Evolutionary conservation across 2,113 vertebrate species (phyloP).

Genomic region (Octodon degus): DNA sequence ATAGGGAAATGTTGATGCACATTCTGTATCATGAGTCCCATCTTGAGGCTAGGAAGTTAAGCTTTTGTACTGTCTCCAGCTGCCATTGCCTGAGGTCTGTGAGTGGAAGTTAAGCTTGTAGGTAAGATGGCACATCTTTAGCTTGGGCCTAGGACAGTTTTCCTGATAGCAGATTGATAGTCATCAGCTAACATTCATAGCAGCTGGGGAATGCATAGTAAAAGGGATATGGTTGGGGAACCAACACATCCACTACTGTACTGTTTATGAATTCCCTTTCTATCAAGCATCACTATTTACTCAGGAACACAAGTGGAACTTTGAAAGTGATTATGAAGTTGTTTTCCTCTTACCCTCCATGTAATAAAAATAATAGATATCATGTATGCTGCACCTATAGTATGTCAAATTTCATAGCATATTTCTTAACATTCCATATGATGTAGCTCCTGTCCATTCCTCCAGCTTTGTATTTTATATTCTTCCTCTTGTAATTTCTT

Average conservation of each 20-base stretch:
- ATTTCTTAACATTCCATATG: background rate
- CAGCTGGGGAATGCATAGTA: background rate
- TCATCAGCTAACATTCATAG: background rate
- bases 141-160: slow-evolving; percentile 15
- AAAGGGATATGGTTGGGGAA: background rate
- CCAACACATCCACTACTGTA: background rate
- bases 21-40: background rate
- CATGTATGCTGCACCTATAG: background rate
- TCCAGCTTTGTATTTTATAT: background rate
- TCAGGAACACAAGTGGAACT: background rate
- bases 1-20: background rate
- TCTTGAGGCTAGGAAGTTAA: background rate
- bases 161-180: background rate
- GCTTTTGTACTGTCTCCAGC: background rate
- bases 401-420: slow-evolving; percentile 17
- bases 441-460: background rate
- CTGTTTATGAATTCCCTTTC: background rate
- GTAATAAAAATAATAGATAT: slow-evolving; percentile 26
- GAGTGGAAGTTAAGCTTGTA: background rate
- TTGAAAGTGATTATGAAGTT: background rate
- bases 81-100: background rate
- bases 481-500: background rate
- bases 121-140: background rate
- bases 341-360: background rate
- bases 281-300: background rate